These are phyloP conservation scores for Leptinotarsa tumamoca DNA, from an alignment of 2,888 invertebrate genomes.

Conservation along the genomic window DNA sequence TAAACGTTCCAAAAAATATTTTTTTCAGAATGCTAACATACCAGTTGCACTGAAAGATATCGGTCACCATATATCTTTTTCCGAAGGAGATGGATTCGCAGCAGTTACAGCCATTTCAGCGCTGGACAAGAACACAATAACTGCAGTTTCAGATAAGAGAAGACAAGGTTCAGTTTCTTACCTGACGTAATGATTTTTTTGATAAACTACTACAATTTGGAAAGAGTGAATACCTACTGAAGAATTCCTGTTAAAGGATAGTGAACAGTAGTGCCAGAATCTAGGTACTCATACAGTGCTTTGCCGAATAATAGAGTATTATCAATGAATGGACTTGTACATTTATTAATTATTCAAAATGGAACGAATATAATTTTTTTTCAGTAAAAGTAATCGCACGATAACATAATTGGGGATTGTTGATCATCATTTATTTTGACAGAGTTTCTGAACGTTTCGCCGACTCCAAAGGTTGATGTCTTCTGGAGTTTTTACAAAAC, in stretches of 20 bases:
- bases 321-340: too few species aligned
- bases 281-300: too few species aligned
- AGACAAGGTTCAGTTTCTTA: constrained; percentile 69
- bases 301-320: too few species aligned
- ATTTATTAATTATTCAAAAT: too few species aligned
- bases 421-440: too few species aligned
- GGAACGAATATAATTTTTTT: too few species aligned
- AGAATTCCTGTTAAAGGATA: background rate
- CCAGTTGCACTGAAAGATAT: constrained; percentile 66
- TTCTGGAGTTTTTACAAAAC: too few species aligned
- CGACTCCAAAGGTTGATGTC: too few species aligned
- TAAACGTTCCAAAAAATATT: background rate
- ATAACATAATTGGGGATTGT: too few species aligned
- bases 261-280: too few species aligned
- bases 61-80: constrained; percentile 69
- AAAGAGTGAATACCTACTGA: background rate
- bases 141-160: constrained; percentile 65
- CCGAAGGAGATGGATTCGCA: constrained; percentile 72
- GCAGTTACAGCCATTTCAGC: constrained; percentile 71
- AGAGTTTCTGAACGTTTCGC: too few species aligned
- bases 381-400: too few species aligned
- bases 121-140: constrained; percentile 64
- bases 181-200: constrained; percentile 2
- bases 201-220: background rate
- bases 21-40: constrained; percentile 63